These are phyloP conservation scores for Drosophila parvula DNA, from an alignment of 1,140 invertebrate species.

Conservation along the genomic window DNA sequence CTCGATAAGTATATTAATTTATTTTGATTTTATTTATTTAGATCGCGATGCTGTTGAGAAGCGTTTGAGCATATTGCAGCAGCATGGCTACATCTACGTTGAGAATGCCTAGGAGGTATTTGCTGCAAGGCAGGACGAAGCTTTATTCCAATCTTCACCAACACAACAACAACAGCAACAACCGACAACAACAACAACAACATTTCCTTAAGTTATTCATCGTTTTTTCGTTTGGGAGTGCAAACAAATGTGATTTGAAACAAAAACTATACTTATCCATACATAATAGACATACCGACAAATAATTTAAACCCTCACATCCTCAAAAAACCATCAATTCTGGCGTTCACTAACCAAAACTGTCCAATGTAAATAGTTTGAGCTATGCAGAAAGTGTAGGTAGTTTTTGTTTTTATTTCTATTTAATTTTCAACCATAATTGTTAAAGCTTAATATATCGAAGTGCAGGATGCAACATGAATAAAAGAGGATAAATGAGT, in stretches of 20 bases:
- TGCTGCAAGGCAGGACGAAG: slow-evolving; percentile 8
- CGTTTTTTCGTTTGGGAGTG: slow-evolving; percentile 69
- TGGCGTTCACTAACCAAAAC: slow-evolving; percentile 23
- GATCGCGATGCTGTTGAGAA: slow-evolving; percentile 97
- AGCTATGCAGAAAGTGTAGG: slow-evolving; percentile 41
- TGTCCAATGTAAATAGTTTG: slow-evolving; percentile 80
- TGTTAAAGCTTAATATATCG: slow-evolving; percentile 66
- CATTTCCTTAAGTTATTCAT: slow-evolving; percentile 79
- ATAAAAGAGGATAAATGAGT: slow-evolving; percentile 37
- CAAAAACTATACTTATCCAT: slow-evolving; percentile 62
- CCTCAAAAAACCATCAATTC: slow-evolving; percentile 9
- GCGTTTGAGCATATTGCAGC: slow-evolving; percentile 92
- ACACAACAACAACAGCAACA: slow-evolving; percentile 4
- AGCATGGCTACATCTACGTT: slow-evolving; percentile 92
- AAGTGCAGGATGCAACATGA: slow-evolving; percentile 47
- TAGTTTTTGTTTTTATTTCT: slow-evolving; percentile 62
- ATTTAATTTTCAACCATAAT: slow-evolving; percentile 61
- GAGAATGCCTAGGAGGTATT: slow-evolving; percentile 73
- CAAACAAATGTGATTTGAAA: slow-evolving; percentile 72
- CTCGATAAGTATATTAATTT: too few relatives aligned
- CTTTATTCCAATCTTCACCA: slow-evolving; percentile 58
- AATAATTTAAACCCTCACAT: slow-evolving; percentile 54
- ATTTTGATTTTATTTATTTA: slow-evolving; percentile 72
- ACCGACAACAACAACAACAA: slow-evolving; percentile 36
- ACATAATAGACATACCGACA: slow-evolving; percentile 48